Evolutionary conservation across 2,797 vertebrate genomes (phyloP), one percentile per base, ranked within the genome.

Genomic region (Lerista edwardsae): DNA sequence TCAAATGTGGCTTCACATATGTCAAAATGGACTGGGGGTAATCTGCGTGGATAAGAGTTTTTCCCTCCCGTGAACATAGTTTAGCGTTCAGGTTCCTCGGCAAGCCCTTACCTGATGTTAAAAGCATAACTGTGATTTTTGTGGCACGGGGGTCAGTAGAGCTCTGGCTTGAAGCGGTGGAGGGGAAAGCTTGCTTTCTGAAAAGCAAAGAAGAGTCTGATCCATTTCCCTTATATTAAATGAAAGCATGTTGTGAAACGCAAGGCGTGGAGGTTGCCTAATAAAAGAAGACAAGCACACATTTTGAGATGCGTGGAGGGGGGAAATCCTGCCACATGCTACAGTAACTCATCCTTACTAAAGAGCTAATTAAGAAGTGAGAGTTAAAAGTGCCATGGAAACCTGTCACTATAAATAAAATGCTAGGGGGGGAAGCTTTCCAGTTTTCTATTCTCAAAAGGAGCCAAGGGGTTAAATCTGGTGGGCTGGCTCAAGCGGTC

Each of bases 241-340:
- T 34, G 27, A 75, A n/a, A 67, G 19, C 27, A 19, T 21, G 0
- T 17, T 0, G 0, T 3, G 2, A 0, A 0, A 2, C 0, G 0
- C 23, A 29, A 47, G 8, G 5, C 72, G 4, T 2, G 79, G 62
- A 74, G 29, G 65, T n/a, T 59, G 36, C n/a, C 62, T 41, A 0
- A 0, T 0, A 0, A 83, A 55, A 31, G 27, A 1, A 17, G 47
- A 0, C 61, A 12, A 7, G 41, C 36, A n/a, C 47, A 17, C 31
- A 72, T 1, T 76, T 0, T 2, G 47, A 27, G 55, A 39, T 19
- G 44, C n/a, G n/a, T n/a, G n/a, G 29, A 41, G 39, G 10, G 1
- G 61, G 1, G 3, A 0, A n/a, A 1, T 12, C 0, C 1, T 0
- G 3, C 59, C 2, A 0, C 0, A 4, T 0, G 0, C 29, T 8